Evolutionary conservation across 2,113 vertebrate genomes (phyloP).

Genomic region (Meles meles): DNA sequence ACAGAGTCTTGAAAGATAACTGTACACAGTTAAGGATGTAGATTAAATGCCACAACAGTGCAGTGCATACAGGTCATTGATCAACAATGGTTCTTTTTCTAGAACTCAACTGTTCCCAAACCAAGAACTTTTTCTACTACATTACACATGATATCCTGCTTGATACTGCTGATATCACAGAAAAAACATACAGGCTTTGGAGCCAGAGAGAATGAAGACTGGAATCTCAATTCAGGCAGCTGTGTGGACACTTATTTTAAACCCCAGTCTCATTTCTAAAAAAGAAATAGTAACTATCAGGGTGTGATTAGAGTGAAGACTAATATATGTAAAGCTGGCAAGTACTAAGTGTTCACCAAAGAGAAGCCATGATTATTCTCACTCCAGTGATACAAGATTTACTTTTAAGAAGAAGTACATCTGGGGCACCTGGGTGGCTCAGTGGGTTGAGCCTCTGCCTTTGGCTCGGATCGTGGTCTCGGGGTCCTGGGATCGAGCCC

Average conservation of each 20-base stretch:
- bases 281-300: not conserved
- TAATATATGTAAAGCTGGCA: not conserved
- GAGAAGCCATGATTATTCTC: not conserved
- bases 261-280: not conserved
- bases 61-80: not conserved
- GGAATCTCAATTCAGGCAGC: not conserved
- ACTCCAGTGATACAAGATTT: not conserved
- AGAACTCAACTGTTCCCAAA: not conserved
- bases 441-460: no score
- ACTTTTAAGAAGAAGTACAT: not conserved
- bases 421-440: no score
- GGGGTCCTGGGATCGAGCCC: no score
- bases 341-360: not conserved
- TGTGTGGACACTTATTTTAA: not conserved
- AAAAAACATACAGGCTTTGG: not conserved
- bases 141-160: not conserved
- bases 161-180: not conserved
- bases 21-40: not conserved
- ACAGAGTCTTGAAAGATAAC: not conserved
- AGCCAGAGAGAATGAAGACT: not conserved
- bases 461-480: no score
- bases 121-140: not conserved
- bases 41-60: not conserved
- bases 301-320: not conserved
- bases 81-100: constrained; percentile 3